These are phyloP conservation scores for Hydropotes inermis DNA, from an alignment of 2,113 vertebrate genomes.

Conservation along the genomic window DNA sequence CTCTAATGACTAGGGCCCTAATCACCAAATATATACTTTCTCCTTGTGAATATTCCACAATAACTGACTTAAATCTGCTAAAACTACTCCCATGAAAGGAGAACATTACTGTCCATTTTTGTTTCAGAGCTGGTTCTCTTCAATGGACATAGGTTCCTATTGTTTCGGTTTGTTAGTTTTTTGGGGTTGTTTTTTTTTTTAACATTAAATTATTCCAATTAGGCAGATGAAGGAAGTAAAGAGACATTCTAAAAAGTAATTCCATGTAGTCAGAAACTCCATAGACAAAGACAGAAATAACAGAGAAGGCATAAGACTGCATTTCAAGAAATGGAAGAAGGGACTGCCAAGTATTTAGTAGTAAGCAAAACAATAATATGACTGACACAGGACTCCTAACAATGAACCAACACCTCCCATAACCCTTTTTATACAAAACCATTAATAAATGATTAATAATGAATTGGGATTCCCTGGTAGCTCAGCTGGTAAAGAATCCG, in stretches of 20 bases:
- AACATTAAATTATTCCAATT: not conserved
- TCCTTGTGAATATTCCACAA: not conserved
- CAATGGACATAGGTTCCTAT: not conserved
- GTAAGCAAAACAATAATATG: not conserved
- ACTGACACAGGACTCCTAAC: not conserved
- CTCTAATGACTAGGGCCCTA: not conserved
- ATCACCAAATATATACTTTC: conserved; percentile 10
- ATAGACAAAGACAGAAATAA: conserved; percentile 15
- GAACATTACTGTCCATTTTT: not conserved
- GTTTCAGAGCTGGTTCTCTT: not conserved
- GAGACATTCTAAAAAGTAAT: not conserved
- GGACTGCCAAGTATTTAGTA: not conserved
- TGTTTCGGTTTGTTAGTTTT: not conserved
- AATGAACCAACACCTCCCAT: conserved; percentile 1
- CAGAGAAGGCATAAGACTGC: not conserved
- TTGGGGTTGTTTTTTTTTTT: not conserved
- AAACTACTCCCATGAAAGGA: not conserved
- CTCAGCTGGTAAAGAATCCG: not conserved
- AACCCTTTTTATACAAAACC: conserved; percentile 13
- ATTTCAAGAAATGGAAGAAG: conserved; percentile 12
- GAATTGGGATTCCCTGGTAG: not conserved
- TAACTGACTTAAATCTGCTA: not conserved
- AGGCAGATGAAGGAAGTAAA: conserved; percentile 14
- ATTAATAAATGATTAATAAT: not conserved
- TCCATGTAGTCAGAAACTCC: not conserved